Conservation (phyloP, 2,113 vertebrate genomes). For the Acanthisitta chloris region DNA sequence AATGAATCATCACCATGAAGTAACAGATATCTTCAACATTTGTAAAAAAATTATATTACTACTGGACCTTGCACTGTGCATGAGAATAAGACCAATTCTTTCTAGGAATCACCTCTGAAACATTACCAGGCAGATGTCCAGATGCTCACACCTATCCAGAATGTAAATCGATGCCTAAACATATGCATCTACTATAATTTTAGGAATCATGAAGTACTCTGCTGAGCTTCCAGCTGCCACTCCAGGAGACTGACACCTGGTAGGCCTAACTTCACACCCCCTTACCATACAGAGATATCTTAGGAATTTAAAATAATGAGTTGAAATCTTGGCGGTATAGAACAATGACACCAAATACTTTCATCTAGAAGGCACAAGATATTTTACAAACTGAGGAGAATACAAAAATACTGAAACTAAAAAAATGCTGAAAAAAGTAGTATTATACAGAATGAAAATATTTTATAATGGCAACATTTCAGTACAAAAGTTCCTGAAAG, state of each 20-base stretch:
- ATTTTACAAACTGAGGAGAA: neutral
- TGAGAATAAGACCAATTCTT: neutral
- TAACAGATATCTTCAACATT: neutral
- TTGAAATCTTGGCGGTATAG: neutral
- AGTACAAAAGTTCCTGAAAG: neutral
- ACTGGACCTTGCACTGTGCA: neutral
- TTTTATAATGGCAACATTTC: neutral
- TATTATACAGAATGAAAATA: neutral
- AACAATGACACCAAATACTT: neutral
- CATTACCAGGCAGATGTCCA: neutral
- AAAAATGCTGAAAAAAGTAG: neutral
- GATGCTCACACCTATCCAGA: neutral
- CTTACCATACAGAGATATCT: neutral
- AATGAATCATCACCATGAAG: neutral
- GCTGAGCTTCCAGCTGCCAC: neutral
- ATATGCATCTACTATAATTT: neutral
- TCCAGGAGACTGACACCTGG: neutral
- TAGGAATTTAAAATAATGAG: neutral
- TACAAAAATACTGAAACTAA: neutral
- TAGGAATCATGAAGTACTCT: neutral
- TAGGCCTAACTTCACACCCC: neutral
- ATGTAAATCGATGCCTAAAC: neutral
- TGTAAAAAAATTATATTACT: neutral
- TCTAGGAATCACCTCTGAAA: neutral
- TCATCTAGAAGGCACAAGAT: neutral